Percentiles rank a stretch among this genome's conserved stretches.
Conservation (phyloP, 2,113 vertebrate species). For the Callipepla squamata region DNA sequence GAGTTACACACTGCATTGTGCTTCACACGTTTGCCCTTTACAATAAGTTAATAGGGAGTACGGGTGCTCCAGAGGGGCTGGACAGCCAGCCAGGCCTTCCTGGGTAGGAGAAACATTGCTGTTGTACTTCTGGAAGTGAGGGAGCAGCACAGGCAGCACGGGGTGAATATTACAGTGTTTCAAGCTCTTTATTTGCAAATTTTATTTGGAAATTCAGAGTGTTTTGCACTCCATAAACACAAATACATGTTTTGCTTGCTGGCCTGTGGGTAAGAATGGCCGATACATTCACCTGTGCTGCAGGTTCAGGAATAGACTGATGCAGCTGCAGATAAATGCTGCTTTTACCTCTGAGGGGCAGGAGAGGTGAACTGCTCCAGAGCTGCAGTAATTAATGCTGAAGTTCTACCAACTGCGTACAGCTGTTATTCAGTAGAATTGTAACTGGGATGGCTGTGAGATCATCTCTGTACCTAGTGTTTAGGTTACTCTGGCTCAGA, state of each 20-base stretch:
- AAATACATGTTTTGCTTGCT: background rate
- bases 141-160: background rate
- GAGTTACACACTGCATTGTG: background rate
- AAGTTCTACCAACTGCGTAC: background rate
- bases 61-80: background rate
- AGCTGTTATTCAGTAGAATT: background rate
- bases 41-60: background rate
- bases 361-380: background rate
- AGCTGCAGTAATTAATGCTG: accelerated
- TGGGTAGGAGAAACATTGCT: background rate
- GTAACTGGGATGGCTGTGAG: background rate
- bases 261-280: background rate
- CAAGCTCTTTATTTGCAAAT: background rate
- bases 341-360: background rate
- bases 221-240: background rate
- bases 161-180: background rate
- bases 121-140: background rate
- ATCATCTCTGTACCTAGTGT: background rate
- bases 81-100: background rate
- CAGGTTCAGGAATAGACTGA: background rate
- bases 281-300: background rate
- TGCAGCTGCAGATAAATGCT: background rate
- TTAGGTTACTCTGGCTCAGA: background rate
- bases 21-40: background rate
- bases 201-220: background rate